Conservation (phyloP, 37 sponge, comb jelly and placozoan species). For the Ianthella basta region DNA sequence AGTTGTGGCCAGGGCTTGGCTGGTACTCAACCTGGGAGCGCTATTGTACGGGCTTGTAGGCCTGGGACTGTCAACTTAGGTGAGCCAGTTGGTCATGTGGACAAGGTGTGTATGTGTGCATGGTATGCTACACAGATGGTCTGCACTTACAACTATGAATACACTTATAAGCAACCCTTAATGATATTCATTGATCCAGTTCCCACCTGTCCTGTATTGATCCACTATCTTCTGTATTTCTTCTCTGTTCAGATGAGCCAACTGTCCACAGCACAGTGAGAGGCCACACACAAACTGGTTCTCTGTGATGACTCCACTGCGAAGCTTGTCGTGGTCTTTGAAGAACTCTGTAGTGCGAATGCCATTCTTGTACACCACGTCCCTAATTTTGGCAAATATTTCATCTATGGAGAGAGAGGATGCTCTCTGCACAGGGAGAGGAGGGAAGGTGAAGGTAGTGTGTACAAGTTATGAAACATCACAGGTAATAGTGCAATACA, state of each 20-base stretch:
- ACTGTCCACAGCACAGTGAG: conserved; percentile 58
- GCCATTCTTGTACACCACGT: conserved; percentile 87
- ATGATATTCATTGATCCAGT: too few relatives aligned
- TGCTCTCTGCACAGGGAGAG: background rate
- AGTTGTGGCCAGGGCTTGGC: too few relatives aligned
- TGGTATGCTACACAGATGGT: too few relatives aligned
- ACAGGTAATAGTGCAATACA: too few relatives aligned
- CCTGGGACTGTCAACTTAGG: too few relatives aligned
- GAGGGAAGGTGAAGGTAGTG: background rate
- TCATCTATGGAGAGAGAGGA: conserved; percentile 19
- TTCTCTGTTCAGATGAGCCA: conserved; percentile 52
- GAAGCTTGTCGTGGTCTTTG: conserved; percentile 85
- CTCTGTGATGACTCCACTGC: conserved; percentile 89
- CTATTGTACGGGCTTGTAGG: too few relatives aligned
- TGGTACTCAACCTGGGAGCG: too few relatives aligned
- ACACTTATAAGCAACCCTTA: conserved; percentile 18
- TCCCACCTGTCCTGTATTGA: conserved; percentile 54
- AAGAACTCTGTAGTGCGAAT: conserved; percentile 96
- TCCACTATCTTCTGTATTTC: conserved; percentile 69
- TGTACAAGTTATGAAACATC: background rate
- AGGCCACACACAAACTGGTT: conserved; percentile 93
- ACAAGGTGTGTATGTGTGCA: too few relatives aligned
- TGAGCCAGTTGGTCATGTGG: too few relatives aligned
- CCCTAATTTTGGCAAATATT: conserved; percentile 45
- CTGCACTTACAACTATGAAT: background rate